phyloP scores from a whole-genome alignment of 1,140 invertebrate species.

The Nomia melanderi region DNA sequence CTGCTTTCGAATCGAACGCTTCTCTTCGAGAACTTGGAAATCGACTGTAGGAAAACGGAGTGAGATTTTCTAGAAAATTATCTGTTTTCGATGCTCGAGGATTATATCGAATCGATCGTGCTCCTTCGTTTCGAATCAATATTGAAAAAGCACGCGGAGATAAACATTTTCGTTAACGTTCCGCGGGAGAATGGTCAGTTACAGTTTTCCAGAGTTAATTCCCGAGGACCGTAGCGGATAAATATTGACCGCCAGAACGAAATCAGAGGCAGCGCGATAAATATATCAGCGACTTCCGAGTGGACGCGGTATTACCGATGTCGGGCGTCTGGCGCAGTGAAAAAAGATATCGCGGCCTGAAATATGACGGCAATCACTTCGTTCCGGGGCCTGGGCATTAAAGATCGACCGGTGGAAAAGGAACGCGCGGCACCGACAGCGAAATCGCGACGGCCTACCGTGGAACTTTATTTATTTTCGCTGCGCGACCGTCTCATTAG shows the following conservation, averaged over 20 bases:
- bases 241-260: slow-evolving; percentile 50
- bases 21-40: too few species aligned
- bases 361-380: background rate
- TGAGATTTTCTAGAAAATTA: too few species aligned
- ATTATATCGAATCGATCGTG: too few species aligned
- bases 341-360: background rate
- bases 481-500: background rate
- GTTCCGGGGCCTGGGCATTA: background rate
- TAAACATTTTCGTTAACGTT: too few species aligned
- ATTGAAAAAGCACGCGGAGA: too few species aligned
- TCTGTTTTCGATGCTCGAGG: too few species aligned
- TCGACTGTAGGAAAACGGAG: too few species aligned
- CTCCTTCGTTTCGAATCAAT: too few species aligned
- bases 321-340: background rate
- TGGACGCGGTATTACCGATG: background rate
- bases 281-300: slow-evolving; percentile 31
- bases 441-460: background rate
- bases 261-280: slow-evolving; percentile 25
- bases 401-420: background rate
- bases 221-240: slow-evolving; percentile 11
- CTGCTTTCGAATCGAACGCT: too few species aligned
- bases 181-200: too few species aligned
- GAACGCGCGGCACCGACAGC: background rate
- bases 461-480: too few species aligned
- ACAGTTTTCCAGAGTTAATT: slow-evolving; percentile 15